These are phyloP conservation scores for Axinella damicornis DNA, from an alignment of 37 sponge, comb jelly and placozoan species.

Conservation along the genomic window DNA sequence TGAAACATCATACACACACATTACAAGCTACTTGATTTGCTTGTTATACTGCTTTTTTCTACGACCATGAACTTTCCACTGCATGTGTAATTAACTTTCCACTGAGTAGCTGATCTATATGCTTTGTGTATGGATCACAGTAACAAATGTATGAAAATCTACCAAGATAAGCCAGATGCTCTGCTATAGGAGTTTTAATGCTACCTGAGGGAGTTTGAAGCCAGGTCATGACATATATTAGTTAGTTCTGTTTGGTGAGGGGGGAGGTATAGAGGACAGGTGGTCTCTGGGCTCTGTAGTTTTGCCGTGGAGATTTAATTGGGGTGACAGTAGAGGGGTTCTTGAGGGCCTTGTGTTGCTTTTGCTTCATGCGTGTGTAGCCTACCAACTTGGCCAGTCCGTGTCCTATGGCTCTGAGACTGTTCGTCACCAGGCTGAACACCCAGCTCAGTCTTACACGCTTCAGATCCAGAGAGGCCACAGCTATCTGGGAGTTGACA, in stretches of 20 bases:
- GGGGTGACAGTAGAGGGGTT: background rate
- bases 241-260: conserved; percentile 1
- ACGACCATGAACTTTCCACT: no score
- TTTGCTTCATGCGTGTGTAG: conserved; percentile 36
- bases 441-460: conserved; percentile 40
- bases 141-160: no score
- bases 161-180: no score
- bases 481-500: conserved; percentile 53
- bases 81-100: no score
- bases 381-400: conserved; percentile 54
- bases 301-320: background rate
- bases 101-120: background rate
- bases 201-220: no score
- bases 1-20: background rate
- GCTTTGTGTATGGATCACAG: no score
- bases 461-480: conserved; percentile 60
- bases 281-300: background rate
- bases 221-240: background rate
- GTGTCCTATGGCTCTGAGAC: conserved; percentile 43
- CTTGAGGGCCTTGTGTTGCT: conserved; percentile 12
- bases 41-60: no score
- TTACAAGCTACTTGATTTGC: no score
- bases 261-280: conserved; percentile 24
- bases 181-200: no score
- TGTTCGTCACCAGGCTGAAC: conserved; percentile 29